Percentiles rank a stretch among this genome's conserved stretches.
These are phyloP conservation scores for Percopsis transmontana DNA, from an alignment of 2,113 vertebrate genomes.

Conservation along the genomic window DNA sequence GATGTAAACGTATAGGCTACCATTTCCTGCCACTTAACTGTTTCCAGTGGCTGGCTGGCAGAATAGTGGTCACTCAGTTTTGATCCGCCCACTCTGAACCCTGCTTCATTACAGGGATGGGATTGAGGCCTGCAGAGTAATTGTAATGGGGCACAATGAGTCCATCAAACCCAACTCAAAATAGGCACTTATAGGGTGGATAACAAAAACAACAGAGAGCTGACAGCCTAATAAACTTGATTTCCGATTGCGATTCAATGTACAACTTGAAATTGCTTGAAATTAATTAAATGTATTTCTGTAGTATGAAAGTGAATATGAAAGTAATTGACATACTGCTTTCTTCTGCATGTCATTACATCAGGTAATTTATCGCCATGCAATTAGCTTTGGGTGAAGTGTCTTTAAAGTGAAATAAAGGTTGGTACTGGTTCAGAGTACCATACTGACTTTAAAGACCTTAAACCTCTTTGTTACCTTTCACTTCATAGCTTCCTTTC, in stretches of 20 bases:
- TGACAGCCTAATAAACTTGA: conserved; percentile 65
- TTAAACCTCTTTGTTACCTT: no score
- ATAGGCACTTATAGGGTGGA: conserved; percentile 65
- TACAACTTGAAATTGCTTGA: conserved; percentile 40
- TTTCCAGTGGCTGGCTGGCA: conserved; percentile 65
- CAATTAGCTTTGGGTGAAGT: no score
- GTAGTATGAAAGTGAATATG: no score
- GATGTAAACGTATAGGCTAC: conserved; percentile 44
- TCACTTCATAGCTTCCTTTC: no score
- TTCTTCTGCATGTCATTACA: no score
- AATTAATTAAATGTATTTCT: no score
- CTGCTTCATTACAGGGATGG: conserved; percentile 76
- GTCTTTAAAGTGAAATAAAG: no score
- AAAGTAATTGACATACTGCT: no score
- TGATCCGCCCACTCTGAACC: conserved; percentile 75
- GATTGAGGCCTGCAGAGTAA: conserved; percentile 76
- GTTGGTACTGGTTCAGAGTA: no score
- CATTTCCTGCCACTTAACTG: conserved; percentile 69
- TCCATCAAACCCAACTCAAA: conserved; percentile 71
- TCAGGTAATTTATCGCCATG: no score
- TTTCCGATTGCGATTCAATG: conserved; percentile 53
- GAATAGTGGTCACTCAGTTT: conserved; percentile 71
- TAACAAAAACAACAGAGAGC: conserved; percentile 68
- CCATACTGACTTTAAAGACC: no score
- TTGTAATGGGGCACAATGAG: conserved; percentile 76